Conservation (phyloP, 2,797 vertebrate species). For the Tympanoctomys barrerae region DNA sequence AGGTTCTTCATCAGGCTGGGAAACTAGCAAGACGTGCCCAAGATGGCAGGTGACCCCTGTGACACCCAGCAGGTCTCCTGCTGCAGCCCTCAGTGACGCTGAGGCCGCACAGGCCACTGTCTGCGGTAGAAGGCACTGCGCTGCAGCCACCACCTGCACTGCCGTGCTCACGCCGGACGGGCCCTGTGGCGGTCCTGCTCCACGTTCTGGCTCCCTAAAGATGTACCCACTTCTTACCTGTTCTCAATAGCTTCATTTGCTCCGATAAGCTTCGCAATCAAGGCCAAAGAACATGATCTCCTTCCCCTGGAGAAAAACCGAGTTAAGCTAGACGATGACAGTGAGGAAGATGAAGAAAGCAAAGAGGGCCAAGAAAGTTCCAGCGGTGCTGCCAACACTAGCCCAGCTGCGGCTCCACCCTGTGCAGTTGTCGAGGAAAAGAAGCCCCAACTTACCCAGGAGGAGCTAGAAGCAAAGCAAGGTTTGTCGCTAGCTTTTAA, state of each 20-base stretch:
- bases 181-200: background rate
- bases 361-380: constrained; percentile 90
- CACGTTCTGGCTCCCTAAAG: background rate
- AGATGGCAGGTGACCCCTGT: background rate
- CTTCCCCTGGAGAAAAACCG: constrained; percentile 98
- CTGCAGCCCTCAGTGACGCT: too few relatives aligned
- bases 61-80: background rate
- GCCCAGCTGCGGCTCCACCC: constrained; percentile 83
- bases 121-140: too few relatives aligned
- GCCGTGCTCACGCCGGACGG: background rate
- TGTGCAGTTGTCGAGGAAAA: constrained; percentile 91
- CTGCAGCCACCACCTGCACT: background rate
- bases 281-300: constrained; percentile 97
- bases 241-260: constrained; percentile 94
- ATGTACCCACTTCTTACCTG: constrained; percentile 56
- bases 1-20: background rate
- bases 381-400: constrained; percentile 76
- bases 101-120: background rate
- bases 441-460: constrained; percentile 93
- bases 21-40: background rate
- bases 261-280: constrained; percentile 99
- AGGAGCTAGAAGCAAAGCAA: constrained; percentile 98
- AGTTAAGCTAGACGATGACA: constrained; percentile 97
- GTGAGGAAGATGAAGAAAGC: constrained; percentile 94
- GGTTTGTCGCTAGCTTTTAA: constrained; percentile 88